Percentiles rank a stretch among this genome's conserved stretches.
phyloP scores from a whole-genome alignment of 2,888 invertebrate genomes.

The Aethes cnicana region DNA sequence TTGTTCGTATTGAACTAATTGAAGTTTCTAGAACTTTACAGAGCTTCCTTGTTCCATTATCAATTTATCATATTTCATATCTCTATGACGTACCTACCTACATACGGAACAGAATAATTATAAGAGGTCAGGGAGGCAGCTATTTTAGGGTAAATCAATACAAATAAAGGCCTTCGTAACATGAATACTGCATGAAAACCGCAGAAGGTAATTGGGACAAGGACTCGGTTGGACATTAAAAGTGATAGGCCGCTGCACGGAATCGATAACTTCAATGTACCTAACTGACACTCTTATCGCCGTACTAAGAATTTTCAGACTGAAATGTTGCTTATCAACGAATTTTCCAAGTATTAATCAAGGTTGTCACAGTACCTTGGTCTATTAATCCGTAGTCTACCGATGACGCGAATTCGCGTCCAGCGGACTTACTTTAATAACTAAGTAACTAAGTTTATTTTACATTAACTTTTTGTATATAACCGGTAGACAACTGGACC shows the following conservation, averaged over 20 bases:
- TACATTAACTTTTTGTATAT: too few relatives aligned
- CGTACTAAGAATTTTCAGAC: conserved; percentile 2
- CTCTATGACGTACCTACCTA: conserved; percentile 1
- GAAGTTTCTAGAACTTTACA: conserved; percentile 18
- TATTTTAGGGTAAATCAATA: conserved; percentile 28
- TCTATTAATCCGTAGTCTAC: too few relatives aligned
- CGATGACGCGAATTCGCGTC: too few relatives aligned
- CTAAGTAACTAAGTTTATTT: too few relatives aligned
- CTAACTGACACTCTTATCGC: not conserved
- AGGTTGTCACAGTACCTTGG: conserved; percentile 3
- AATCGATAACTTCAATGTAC: conserved; percentile 9
- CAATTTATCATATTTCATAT: not conserved
- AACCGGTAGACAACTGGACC: too few relatives aligned
- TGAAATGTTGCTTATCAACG: conserved; percentile 3
- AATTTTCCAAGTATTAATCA: not conserved
- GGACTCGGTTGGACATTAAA: conserved; percentile 35
- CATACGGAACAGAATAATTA: conserved; percentile 11
- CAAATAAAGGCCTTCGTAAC: conserved; percentile 20
- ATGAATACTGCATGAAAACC: conserved; percentile 27
- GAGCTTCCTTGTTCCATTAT: conserved; percentile 1
- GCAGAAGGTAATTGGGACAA: conserved; percentile 49
- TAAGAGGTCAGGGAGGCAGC: not conserved
- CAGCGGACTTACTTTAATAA: too few relatives aligned
- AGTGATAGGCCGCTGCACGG: conserved; percentile 7
- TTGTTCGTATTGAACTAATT: conserved; percentile 10